These are phyloP conservation scores for Saccopteryx leptura DNA, from an alignment of 2,113 vertebrate genomes.

Conservation along the genomic window DNA sequence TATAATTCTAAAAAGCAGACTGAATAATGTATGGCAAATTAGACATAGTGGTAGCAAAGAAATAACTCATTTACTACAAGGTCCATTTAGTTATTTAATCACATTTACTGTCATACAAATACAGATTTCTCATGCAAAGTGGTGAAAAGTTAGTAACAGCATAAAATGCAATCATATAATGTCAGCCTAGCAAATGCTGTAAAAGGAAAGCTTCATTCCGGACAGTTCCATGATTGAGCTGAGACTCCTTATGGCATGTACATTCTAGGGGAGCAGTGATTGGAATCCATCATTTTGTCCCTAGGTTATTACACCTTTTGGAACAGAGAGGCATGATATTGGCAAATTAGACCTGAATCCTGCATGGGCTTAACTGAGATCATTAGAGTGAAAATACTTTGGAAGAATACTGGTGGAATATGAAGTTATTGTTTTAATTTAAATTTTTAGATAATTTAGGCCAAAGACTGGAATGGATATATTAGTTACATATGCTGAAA, in stretches of 20 bases:
- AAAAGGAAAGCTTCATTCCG: slow-evolving; percentile 35
- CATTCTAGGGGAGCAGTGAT: neutral
- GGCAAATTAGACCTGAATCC: neutral
- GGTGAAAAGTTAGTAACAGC: slow-evolving; percentile 83
- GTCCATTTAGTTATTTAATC: slow-evolving; percentile 87
- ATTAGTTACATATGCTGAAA: slow-evolving; percentile 25
- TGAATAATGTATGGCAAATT: slow-evolving; percentile 89
- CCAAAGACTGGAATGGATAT: neutral
- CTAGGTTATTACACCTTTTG: neutral
- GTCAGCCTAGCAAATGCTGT: slow-evolving; percentile 31
- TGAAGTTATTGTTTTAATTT: slow-evolving; percentile 50
- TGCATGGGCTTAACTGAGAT: slow-evolving; percentile 60
- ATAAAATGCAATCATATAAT: slow-evolving; percentile 69
- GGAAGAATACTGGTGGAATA: slow-evolving; percentile 46
- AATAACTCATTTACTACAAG: slow-evolving; percentile 89
- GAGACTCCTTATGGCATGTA: neutral
- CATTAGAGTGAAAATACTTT: slow-evolving; percentile 55
- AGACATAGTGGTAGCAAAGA: slow-evolving; percentile 87
- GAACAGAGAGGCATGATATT: slow-evolving; percentile 21
- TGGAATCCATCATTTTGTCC: neutral
- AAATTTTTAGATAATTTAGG: slow-evolving; percentile 66
- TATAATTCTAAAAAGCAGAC: slow-evolving; percentile 87
- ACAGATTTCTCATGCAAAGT: slow-evolving; percentile 78
- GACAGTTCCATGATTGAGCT: neutral
- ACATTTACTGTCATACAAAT: slow-evolving; percentile 84